Evolutionary conservation across 2,797 vertebrate species (phyloP).

Genomic region (Ataeniobius toweri): DNA sequence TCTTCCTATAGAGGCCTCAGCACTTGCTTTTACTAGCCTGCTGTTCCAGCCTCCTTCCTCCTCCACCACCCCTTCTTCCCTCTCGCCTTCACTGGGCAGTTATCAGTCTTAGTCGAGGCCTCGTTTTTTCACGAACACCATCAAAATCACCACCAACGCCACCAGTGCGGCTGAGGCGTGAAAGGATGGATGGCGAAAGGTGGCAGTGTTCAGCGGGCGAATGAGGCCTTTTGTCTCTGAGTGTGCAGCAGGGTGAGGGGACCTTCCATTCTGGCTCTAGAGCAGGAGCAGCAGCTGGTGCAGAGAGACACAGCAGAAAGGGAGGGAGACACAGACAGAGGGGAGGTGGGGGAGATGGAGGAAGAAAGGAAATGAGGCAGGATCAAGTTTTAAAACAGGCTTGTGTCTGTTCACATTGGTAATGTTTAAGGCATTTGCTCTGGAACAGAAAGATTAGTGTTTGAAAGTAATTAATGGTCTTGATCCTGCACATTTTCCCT

Average conservation of each 20-base stretch:
- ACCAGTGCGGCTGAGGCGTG: constrained; percentile 53
- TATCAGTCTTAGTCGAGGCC: constrained; percentile 71
- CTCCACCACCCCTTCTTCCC: constrained; percentile 43
- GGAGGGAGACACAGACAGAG: constrained; percentile 45
- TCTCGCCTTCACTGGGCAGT: constrained; percentile 72
- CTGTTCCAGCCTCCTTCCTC: constrained; percentile 58
- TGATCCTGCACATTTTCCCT: not conserved
- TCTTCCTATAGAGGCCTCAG: constrained; percentile 76
- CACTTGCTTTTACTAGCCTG: constrained; percentile 69
- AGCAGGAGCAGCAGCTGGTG: constrained; percentile 75
- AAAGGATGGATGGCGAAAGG: constrained; percentile 72
- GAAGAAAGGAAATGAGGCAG: constrained; percentile 45
- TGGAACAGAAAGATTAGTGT: not conserved
- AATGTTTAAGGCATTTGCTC: constrained; percentile 21
- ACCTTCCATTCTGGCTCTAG: constrained; percentile 73
- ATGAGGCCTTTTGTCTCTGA: constrained; percentile 84
- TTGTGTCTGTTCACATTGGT: constrained; percentile 21
- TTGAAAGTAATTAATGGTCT: not conserved
- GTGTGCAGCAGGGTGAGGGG: constrained; percentile 70
- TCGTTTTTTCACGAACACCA: constrained; percentile 50
- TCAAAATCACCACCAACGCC: constrained; percentile 45
- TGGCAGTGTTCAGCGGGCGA: constrained; percentile 82
- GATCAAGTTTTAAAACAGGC: constrained; percentile 27
- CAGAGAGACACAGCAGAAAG: constrained; percentile 65
- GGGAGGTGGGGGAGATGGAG: constrained; percentile 53